phyloP scores from a whole-genome alignment of 2,113 vertebrate species.

The Muntiacus muntjak region DNA sequence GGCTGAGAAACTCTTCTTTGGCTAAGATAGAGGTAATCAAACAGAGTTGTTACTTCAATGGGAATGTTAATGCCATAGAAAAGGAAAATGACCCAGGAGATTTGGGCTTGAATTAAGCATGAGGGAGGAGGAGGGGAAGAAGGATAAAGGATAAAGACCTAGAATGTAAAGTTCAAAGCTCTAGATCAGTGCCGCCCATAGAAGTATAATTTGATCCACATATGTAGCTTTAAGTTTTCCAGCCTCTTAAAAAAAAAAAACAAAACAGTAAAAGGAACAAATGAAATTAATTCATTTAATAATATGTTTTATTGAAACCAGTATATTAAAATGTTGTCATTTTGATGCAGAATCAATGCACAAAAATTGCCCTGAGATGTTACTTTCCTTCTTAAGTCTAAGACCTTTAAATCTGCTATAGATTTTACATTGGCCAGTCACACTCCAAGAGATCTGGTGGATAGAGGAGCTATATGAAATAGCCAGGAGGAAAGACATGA shows the following conservation, averaged over 20 bases:
- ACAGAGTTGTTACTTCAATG: neutral
- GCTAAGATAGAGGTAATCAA: neutral
- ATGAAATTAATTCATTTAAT: constrained; percentile 9
- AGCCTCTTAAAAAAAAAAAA: neutral
- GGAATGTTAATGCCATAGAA: neutral
- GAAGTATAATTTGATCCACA: neutral
- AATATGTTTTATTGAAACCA: constrained; percentile 3
- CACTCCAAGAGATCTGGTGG: neutral
- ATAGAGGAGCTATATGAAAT: neutral
- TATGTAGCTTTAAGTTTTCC: neutral
- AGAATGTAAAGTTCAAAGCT: neutral
- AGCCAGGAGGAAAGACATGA: neutral
- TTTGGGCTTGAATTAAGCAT: neutral
- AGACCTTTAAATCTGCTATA: neutral
- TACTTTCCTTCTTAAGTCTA: neutral
- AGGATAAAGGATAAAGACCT: neutral
- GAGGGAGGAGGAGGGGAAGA: neutral
- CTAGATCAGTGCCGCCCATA: neutral
- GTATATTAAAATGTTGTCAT: neutral
- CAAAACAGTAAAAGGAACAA: neutral
- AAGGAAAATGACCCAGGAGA: neutral
- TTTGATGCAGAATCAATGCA: neutral
- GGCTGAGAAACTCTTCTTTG: neutral
- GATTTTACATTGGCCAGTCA: neutral
- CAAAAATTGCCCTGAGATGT: neutral